Evolutionary conservation across 2,888 invertebrate species (phyloP).

Genomic region (Drosophila mayaguana): DNA sequence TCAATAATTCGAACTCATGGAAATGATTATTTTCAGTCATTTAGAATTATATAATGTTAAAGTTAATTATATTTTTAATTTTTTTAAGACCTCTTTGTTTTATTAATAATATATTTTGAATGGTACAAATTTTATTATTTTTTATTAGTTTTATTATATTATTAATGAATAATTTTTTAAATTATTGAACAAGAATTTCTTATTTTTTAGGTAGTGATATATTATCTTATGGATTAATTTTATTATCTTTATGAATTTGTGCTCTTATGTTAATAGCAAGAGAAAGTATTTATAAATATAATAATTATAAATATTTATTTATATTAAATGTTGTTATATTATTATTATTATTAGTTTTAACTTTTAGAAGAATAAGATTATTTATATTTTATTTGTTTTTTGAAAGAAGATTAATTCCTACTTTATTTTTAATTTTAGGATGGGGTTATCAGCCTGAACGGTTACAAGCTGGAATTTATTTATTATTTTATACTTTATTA

Average conservation of each 20-base stretch:
- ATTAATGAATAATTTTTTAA: neutral
- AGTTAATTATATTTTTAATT: neutral
- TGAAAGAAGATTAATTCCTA: slow-evolving; percentile 1
- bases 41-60: slow-evolving; percentile 5
- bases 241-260: neutral
- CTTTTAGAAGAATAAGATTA: neutral
- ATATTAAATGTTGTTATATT: neutral
- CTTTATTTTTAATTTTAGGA: neutral
- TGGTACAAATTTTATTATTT: neutral
- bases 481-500: slow-evolving; percentile 2
- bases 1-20: neutral
- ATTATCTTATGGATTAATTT: neutral
- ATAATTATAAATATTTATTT: neutral
- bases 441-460: neutral
- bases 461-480: neutral
- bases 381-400: slow-evolving; percentile 4
- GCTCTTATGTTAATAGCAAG: neutral
- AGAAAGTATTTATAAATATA: neutral
- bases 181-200: neutral
- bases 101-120: slow-evolving; percentile 1
- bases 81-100: neutral
- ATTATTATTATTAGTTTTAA: neutral
- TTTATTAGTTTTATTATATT: neutral
- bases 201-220: neutral
- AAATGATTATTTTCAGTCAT: neutral